phyloP scores from a whole-genome alignment of 2,797 vertebrate genomes.

The Falco rusticolus region DNA sequence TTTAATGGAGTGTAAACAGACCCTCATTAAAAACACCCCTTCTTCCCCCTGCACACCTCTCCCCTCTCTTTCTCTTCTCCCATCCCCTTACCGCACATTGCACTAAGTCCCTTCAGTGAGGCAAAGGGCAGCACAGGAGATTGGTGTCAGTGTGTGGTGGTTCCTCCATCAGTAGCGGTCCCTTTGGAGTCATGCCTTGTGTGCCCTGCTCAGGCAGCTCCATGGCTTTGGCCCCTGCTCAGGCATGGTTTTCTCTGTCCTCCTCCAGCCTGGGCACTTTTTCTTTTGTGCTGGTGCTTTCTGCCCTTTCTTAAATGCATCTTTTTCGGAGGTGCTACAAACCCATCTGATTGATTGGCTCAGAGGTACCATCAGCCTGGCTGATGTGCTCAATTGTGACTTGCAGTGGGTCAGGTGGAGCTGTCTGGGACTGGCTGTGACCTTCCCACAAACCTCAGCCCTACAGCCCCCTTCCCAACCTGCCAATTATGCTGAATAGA shows the following conservation, averaged over 20 bases:
- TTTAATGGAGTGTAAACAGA: background rate
- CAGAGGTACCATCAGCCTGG: background rate
- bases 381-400: background rate
- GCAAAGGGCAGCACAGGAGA: background rate
- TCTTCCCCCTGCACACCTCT: background rate
- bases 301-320: background rate
- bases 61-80: background rate
- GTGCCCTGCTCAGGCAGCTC: background rate
- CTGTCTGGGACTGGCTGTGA: background rate
- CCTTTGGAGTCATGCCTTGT: background rate
- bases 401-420: background rate
- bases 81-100: fast-evolving
- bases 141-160: background rate
- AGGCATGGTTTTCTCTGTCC: background rate
- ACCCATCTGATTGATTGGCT: background rate
- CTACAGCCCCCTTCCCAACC: background rate
- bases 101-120: background rate
- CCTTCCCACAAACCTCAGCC: background rate
- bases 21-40: background rate
- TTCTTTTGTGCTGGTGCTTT: background rate
- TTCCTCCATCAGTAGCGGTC: background rate
- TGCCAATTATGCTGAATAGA: background rate
- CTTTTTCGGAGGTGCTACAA: background rate
- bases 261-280: background rate
- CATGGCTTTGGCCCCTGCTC: background rate